Conservation (phyloP, 2,113 vertebrate species). For the Cephalopterus ornatus region DNA sequence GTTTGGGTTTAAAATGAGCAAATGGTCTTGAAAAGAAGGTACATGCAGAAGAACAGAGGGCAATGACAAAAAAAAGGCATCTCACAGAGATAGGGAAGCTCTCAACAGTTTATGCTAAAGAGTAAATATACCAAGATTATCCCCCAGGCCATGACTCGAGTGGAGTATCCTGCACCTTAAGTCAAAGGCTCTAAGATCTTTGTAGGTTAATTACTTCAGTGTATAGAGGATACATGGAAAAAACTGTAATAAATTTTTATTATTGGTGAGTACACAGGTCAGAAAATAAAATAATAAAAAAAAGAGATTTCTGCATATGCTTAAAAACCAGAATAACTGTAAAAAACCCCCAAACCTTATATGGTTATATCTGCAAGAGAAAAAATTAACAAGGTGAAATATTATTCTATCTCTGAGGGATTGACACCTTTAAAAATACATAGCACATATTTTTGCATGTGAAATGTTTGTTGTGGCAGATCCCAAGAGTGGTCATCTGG, state of each 20-base stretch:
- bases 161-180: neutral
- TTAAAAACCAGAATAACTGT: neutral
- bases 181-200: neutral
- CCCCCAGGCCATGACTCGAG: neutral
- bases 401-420: neutral
- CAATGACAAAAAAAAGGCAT: neutral
- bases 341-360: neutral
- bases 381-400: neutral
- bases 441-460: rapidly evolving
- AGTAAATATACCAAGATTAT: neutral
- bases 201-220: neutral
- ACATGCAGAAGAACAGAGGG: neutral
- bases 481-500: neutral
- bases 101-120: neutral
- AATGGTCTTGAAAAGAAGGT: neutral
- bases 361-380: neutral
- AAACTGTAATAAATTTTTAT: neutral
- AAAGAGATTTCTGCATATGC: neutral
- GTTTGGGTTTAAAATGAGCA: neutral
- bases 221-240: neutral
- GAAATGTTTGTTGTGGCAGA: neutral
- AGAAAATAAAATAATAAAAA: neutral
- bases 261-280: neutral
- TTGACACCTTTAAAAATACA: neutral
- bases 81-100: neutral